phyloP scores from a whole-genome alignment of 2,797 vertebrate genomes.

The Sparidentex hasta region DNA sequence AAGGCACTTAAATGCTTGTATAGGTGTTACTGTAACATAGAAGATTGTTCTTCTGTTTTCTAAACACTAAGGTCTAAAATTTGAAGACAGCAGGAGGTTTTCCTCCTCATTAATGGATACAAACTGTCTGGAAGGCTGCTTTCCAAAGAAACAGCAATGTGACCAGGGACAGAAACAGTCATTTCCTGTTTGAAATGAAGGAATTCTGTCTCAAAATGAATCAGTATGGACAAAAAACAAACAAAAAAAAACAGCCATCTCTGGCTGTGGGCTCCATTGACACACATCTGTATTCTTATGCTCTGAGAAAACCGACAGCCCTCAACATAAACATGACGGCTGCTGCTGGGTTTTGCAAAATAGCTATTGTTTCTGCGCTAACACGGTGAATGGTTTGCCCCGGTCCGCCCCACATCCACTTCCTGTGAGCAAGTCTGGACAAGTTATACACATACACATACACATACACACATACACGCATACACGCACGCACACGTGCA shows the following conservation, averaged over 20 bases:
- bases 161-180: constrained; percentile 34
- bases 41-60: constrained; percentile 39
- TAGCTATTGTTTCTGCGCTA: constrained; percentile 67
- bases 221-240: neutral
- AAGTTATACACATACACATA: constrained; percentile 16
- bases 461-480: no score
- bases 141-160: constrained; percentile 36
- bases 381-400: constrained; percentile 51
- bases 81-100: constrained; percentile 1
- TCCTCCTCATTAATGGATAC: constrained; percentile 28
- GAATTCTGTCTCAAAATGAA: constrained; percentile 2
- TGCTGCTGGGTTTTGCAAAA: constrained; percentile 48
- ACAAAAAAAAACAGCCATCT: neutral
- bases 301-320: constrained; percentile 38
- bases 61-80: constrained; percentile 39
- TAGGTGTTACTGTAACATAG: constrained; percentile 73
- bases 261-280: constrained; percentile 4
- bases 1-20: constrained; percentile 65
- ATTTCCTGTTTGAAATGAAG: constrained; percentile 12
- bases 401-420: constrained; percentile 61
- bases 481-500: no score
- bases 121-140: constrained; percentile 12
- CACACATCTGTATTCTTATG: constrained; percentile 14
- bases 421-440: constrained; percentile 65
- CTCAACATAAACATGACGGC: constrained; percentile 50